phyloP scores from a whole-genome alignment of 2,888 invertebrate species.

The Leptinotarsa tumamoca region DNA sequence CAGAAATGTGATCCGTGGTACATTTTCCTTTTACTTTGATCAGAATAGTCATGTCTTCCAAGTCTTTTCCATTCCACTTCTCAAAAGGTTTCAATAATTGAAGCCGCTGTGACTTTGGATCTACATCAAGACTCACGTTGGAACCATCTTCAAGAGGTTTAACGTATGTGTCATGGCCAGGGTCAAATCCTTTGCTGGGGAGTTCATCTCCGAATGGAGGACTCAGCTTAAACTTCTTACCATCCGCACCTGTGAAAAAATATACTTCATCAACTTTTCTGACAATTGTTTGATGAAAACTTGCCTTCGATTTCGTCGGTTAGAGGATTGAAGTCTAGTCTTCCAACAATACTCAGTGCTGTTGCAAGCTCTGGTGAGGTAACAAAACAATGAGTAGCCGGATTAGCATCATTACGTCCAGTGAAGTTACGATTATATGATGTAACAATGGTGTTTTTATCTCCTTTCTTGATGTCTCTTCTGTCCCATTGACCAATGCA shows the following conservation, averaged over 20 bases:
- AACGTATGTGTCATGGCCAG: conserved; percentile 96
- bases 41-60: conserved; percentile 87
- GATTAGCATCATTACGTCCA: conserved; percentile 96
- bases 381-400: conserved; percentile 98
- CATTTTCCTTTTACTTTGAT: conserved; percentile 99
- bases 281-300: background rate
- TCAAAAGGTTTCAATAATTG: conserved; percentile 94
- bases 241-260: conserved; percentile 69
- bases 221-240: conserved; percentile 90
- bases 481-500: conserved; percentile 99
- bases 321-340: conserved; percentile 92
- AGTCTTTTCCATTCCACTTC: conserved; percentile 96
- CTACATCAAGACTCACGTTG: conserved; percentile 79
- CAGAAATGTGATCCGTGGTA: conserved; percentile 99
- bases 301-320: conserved; percentile 86
- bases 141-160: conserved; percentile 84
- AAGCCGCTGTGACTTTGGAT: conserved; percentile 88
- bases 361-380: conserved; percentile 98
- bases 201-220: conserved; percentile 92
- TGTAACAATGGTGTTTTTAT: conserved; percentile 99
- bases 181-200: conserved; percentile 94
- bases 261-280: background rate
- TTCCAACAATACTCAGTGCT: conserved; percentile 89
- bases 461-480: conserved; percentile 96
- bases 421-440: conserved; percentile 99